Evolutionary conservation across 2,113 vertebrate genomes (phyloP), one percentile per base, ranked within the genome.

Genomic region (Verasper variegatus): DNA sequence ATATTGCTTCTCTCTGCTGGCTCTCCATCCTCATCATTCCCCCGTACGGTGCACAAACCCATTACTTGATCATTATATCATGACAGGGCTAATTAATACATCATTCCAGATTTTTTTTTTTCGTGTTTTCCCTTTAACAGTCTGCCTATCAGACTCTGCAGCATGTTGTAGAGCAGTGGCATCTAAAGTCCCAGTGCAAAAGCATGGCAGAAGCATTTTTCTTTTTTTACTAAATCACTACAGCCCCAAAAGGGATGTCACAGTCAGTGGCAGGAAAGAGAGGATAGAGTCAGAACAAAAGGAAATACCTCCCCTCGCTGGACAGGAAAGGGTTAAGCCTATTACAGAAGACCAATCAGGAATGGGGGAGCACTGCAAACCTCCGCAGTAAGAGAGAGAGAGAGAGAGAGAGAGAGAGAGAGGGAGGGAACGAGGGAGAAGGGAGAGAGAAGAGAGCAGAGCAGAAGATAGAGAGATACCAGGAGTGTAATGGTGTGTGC

Each of bases 321-420:
- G 94, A 94, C 93, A 86, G 83, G 93, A 95, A 95, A 90, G 95
- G 90, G 95, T 96, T 95, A 97, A 98, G 93, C 95, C 93, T 93
- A 95, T 95, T 96, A 97, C 94, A 95, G 94, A 94, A 95, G 94
- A 96, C 97, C 97, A 98, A 98, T 98, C 96, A 97, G 95, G 96
- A 96, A 89, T 71, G 96, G 95, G 95, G 95, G 94, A 95, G 94
- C 96, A 96, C 97, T 95, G 97, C 97, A 98, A 97, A 96, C 96
- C 96, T 96, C 97, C 94, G 97, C 97, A 98, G 97, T 97, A 93
- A 95, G 94, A 95, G 95, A 95, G 94, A 95, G 95, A 85, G 92
- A 75, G 76, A 78, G 74, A 70, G 95, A 91, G 94, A 95, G 89
- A 92, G 93, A 92, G 94, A 94, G 72, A 86, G 87, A 84, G 85